Evolutionary conservation across 2,888 invertebrate species (phyloP), one percentile per base, ranked within the genome.

Genomic region (Chironomus tentans): DNA sequence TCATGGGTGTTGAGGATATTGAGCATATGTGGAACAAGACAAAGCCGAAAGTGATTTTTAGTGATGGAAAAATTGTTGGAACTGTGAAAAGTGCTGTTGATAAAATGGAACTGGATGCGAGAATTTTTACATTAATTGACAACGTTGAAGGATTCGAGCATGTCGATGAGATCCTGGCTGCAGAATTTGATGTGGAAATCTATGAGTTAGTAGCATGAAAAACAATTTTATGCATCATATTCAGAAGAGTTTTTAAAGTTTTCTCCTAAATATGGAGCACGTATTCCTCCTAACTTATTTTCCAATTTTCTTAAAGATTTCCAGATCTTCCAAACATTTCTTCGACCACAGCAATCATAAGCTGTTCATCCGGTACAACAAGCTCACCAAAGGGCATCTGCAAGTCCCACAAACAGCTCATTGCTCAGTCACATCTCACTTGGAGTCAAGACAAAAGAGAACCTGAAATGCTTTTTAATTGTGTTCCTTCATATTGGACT

Each of bases 41-140:
- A 24, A 75, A 68, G 10, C 75, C 75, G 5, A 75, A 75, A 24
- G 4, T 75, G 0, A 28, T 75, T 5, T 48, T 75, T 24, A 68
- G 75, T 18, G 75, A 75, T 24, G 7, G 18, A 15, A 50, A 65
- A n/a, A 48, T 69, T n/a, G 21, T 28, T 0, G 10, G 10, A 38
- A 38, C 18, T 10, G 12, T 18, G 28, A 22, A 38, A 38, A 38
- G 7, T 38, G 38, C 38, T 38, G 2, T 10, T 38, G 38, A 1
- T 10, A 38, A 38, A 61, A 69, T 76, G 4, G 21, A 46, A 28
- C 21, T 50, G 12, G 13, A 76, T 21, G 18, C 47, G 7, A 61
- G 13, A 70, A 38, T 76, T 46, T 13, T 22, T 4, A 61, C 70
- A 10, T 21, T 70, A 24, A 24, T 38, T 5, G 21, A 70, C 18